phyloP scores from a whole-genome alignment of 2,113 vertebrate species.

The Sisor rabdophorus region DNA sequence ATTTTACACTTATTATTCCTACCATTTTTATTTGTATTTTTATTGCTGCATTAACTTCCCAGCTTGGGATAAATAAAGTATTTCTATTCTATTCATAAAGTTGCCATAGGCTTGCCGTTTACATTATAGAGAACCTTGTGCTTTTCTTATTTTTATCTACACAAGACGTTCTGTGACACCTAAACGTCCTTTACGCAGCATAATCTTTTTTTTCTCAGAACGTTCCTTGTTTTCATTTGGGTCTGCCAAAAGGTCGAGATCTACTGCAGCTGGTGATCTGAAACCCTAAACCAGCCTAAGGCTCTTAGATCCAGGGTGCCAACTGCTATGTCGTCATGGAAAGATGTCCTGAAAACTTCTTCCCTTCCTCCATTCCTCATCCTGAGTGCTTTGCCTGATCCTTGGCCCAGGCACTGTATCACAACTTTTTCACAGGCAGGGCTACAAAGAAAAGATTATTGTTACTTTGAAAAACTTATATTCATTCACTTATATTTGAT shows the following conservation, averaged over 20 bases:
- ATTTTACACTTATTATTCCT: conserved; percentile 43
- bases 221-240: conserved; percentile 7
- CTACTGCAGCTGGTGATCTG: conserved; percentile 42
- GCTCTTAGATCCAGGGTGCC: conserved; percentile 31
- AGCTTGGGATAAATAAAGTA: too few relatives aligned
- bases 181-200: conserved; percentile 5
- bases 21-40: too few relatives aligned
- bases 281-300: conserved; percentile 33
- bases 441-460: background rate
- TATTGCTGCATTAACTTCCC: too few relatives aligned
- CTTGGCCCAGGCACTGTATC: conserved; percentile 8
- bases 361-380: background rate
- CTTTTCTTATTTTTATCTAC: background rate
- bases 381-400: conserved; percentile 20
- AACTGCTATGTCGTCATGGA: conserved; percentile 36
- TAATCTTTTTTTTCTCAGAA: conserved; percentile 3
- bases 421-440: conserved; percentile 3
- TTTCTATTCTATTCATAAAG: too few relatives aligned
- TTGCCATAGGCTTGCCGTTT: too few relatives aligned
- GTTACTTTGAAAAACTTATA: too few relatives aligned
- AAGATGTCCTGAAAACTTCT: conserved; percentile 19
- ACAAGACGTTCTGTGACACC: conserved; percentile 9
- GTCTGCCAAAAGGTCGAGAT: conserved; percentile 32
- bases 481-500: too few relatives aligned
- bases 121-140: background rate